These are phyloP conservation scores for Urocyon cinereoargenteus DNA, from an alignment of 2,797 vertebrate species.

Conservation along the genomic window DNA sequence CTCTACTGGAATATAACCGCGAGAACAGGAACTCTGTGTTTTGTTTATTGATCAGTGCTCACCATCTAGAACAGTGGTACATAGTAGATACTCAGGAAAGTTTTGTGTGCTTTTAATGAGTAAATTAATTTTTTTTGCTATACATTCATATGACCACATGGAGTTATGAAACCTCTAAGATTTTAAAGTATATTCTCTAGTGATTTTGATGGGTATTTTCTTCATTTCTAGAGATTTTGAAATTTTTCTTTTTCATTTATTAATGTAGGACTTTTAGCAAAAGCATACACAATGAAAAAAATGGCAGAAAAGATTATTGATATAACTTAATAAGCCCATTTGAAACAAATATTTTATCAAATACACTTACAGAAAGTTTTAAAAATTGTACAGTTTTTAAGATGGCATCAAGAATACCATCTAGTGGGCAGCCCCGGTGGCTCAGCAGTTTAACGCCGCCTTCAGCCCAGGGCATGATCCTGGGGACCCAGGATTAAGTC, in stretches of 20 bases:
- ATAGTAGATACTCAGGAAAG: not conserved
- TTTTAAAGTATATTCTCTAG: slow-evolving; percentile 26
- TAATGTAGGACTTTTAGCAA: slow-evolving; percentile 15
- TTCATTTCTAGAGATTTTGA: slow-evolving; percentile 45
- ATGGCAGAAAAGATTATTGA: slow-evolving; percentile 8
- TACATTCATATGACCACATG: not conserved
- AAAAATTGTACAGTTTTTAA: not conserved
- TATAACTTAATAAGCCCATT: not conserved
- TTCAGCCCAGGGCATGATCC: too few species aligned
- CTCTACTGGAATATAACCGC: not conserved
- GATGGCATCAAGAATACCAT: not conserved
- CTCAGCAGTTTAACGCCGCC: too few species aligned
- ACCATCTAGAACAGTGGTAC: not conserved
- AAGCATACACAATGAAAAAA: not conserved
- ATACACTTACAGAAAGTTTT: not conserved
- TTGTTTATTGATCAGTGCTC: not conserved
- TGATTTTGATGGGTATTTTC: not conserved
- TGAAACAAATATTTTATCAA: slow-evolving; percentile 9
- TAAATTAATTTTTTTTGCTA: slow-evolving; percentile 8
- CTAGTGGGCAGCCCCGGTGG: not conserved
- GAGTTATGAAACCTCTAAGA: slow-evolving; percentile 11
- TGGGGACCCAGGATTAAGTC: too few species aligned
- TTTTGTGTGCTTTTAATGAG: slow-evolving; percentile 18
- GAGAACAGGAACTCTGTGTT: not conserved
- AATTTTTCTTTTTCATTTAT: slow-evolving; percentile 43